Evolutionary conservation across 2,888 invertebrate species (phyloP), one percentile per base, ranked within the genome.

Genomic region (Hemicrepidius hirtus): DNA sequence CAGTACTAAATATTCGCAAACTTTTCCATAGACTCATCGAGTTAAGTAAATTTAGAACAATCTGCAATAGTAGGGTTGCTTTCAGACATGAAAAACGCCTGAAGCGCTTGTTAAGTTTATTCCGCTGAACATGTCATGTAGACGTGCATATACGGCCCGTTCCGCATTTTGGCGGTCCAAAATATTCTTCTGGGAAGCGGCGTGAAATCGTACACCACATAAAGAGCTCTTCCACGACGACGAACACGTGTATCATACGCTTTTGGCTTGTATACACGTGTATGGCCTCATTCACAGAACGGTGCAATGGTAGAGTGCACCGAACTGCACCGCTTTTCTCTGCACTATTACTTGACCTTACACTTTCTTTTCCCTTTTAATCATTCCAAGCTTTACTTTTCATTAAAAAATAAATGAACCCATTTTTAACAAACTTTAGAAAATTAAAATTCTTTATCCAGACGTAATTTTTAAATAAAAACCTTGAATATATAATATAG

Each of bases 181-280:
- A 72, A 72, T 72, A 72, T 64, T 46, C 55, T 72, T 72, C 72
- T 68, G 63, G 55, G 72, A 72, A 71, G 53, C 24, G 63, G 53
- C n/a, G 55, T 72, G 68, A 68, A 72, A 72, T 68, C 28, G 28
- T 41, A 72, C 57, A 62, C 67, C 21, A 40, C 72, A 68, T 57
- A 63, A 71, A 67, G 62, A 55, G 16, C 16, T 49, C 37, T 72
- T 62, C 44, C 55, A 55, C 50, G 2, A 57, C 41, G 40, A 20
- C 49, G 46, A 63, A 72, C 72, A 72, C 72, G 72, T 72, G 72
- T 53, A 53, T 53, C 70, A 44, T 55, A 57, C 60, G 63, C 57
- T 59, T 49, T 60, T 40, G 40, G 35, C 18, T 49, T 21, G 13
- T 12, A 21, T 60, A 20, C 57, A 68, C 67, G 67, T 68, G 69